Evolutionary conservation across 2,888 invertebrate species (phyloP).

Genomic region (Conomelus anceps): DNA sequence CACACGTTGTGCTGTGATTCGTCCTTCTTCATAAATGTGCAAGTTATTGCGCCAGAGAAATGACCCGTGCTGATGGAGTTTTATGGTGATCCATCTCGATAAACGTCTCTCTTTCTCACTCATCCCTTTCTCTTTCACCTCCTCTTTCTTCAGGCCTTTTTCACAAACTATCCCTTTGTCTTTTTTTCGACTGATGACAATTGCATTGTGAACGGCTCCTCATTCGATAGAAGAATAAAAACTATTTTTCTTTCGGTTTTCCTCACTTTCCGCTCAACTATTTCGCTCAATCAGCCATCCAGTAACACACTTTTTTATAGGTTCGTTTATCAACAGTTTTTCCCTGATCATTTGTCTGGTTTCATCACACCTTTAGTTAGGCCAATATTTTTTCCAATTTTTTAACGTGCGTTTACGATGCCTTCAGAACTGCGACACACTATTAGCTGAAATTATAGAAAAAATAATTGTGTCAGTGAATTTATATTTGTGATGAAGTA

Average conservation of each 20-base stretch:
- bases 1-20: neutral
- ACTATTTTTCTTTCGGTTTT: neutral
- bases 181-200: neutral
- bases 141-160: neutral
- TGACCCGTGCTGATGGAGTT: neutral
- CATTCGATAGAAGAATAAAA: neutral
- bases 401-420: neutral
- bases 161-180: too few relatives aligned
- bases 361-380: neutral
- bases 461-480: too few relatives aligned
- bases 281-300: neutral
- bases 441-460: too few relatives aligned
- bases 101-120: neutral
- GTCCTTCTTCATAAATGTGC: neutral
- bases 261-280: neutral
- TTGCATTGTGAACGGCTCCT: neutral
- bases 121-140: neutral
- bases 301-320: neutral
- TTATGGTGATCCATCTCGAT: neutral
- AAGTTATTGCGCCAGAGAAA: neutral
- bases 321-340: neutral
- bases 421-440: too few relatives aligned
- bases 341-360: too few relatives aligned
- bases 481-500: too few relatives aligned
- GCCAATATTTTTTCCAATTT: neutral